Percentiles rank a stretch among this genome's conserved stretches.
Evolutionary conservation across 1,140 invertebrate genomes (phyloP).

Genomic region (Atopsyche davidsoni): DNA sequence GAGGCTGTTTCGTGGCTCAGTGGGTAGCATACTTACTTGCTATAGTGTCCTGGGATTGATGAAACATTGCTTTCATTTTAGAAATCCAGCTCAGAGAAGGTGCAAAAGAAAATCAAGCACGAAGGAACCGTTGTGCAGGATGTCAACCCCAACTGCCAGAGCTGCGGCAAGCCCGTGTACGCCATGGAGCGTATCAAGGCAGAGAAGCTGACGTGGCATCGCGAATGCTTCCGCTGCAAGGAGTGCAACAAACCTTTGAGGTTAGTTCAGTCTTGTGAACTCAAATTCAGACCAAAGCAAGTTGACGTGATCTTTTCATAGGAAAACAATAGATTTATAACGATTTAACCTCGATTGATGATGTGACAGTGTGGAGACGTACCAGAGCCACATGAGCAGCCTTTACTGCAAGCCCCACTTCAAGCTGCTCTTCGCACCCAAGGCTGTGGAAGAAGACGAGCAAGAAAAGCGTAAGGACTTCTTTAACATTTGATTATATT

Average conservation of each 20-base stretch:
- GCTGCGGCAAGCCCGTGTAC: conserved; percentile 83
- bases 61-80: too few species aligned
- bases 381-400: conserved; percentile 80
- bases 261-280: conserved; percentile 47
- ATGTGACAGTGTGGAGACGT: conserved; percentile 72
- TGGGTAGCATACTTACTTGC: background rate
- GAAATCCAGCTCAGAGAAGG: conserved; percentile 44
- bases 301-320: background rate
- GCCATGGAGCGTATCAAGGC: conserved; percentile 92
- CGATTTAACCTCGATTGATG: background rate
- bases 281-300: background rate
- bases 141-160: conserved; percentile 58
- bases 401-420: conserved; percentile 93
- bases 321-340: background rate
- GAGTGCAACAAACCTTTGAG: conserved; percentile 85
- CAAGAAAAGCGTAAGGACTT: conserved; percentile 60
- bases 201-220: conserved; percentile 81
- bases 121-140: conserved; percentile 33
- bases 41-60: background rate
- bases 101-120: conserved; percentile 43
- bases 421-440: conserved; percentile 84
- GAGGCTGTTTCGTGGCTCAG: background rate
- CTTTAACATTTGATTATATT: too few species aligned
- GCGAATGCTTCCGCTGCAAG: conserved; percentile 84
- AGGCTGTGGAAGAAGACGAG: conserved; percentile 72